Evolutionary conservation across 2,888 invertebrate genomes (phyloP).

Genomic region (Melanophora roralis): DNA sequence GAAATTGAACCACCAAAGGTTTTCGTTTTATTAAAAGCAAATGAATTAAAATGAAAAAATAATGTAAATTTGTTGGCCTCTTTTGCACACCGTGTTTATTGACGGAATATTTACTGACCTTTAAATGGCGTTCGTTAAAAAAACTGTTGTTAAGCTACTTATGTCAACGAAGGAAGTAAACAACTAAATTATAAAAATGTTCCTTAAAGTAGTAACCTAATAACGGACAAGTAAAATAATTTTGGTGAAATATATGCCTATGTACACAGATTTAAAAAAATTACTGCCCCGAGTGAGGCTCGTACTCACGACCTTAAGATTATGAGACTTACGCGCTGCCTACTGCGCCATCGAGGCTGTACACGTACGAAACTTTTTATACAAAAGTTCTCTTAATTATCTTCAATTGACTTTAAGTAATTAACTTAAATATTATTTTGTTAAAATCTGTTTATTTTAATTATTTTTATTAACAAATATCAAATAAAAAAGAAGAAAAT

Average conservation of each 20-base stretch:
- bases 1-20: background rate
- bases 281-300: slow-evolving; percentile 73
- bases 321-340: slow-evolving; percentile 75
- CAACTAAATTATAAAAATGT: background rate
- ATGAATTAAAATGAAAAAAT: background rate
- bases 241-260: background rate
- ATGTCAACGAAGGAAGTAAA: slow-evolving; percentile 26
- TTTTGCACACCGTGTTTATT: background rate
- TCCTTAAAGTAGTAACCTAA: no score
- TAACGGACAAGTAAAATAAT: no score
- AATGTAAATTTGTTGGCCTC: slow-evolving; percentile 28
- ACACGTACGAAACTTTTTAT: background rate
- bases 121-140: slow-evolving; percentile 11
- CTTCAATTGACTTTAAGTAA: no score
- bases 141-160: slow-evolving; percentile 50
- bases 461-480: no score
- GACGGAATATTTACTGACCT: background rate
- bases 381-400: no score
- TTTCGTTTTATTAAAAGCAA: slow-evolving; percentile 8
- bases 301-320: slow-evolving; percentile 75
- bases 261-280: slow-evolving; percentile 38
- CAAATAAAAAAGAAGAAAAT: no score
- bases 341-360: slow-evolving; percentile 73
- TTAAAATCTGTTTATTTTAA: background rate
- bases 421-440: background rate